Base-by-base conservation (phyloP, 2,113 vertebrate genomes). In the Poicephalus meyeri region DNA sequence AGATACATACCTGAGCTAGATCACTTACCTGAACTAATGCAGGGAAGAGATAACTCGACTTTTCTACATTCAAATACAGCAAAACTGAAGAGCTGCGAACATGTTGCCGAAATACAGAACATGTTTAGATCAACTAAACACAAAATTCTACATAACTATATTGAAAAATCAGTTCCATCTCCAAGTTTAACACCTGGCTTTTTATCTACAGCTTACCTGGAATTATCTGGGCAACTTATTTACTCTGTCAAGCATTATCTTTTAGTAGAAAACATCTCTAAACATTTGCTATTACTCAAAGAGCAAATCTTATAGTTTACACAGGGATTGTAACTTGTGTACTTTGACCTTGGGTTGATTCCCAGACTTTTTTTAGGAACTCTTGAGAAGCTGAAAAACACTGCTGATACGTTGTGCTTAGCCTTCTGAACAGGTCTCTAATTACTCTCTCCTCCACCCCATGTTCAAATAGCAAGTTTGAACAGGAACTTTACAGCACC, bases 401-500 rank as follows among this genome's bases (percentile, higher is more conserved):
- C 15, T 25, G 1, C 46, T 72, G 5, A 16, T 71, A 84, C 19
- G 8, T 8, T 21, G 11, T n/a, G 37, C 37, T 52, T 44, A n/a
- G n/a, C 58, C 17, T 16, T 91, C 52, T 41, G 12, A 71, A 23
- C 8, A 64, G 64, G 15, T 23, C 55, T 56, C 55, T 21, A 19
- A 11, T 11, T n/a, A 26, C 31, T 25, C 25, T 16, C 52, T 16
- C 6, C 5, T 4, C 13, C 17, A 6, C 4, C 8, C 0, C 2
- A 16, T 6, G 28, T 13, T 37, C 17, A 26, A 61, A 16, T 5
- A 73, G 11, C 26, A 71, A 55, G 24, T 41, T 16, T 39, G n/a
- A 93, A 12, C 2, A 42, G 35, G 8, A 73, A 46, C 13, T 60
- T 74, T 9, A 74, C 29, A 91, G 96, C 95, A 93, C 94, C 92